Conservation (phyloP, 1,140 invertebrate species). For the Heliconius nattereri region DNA sequence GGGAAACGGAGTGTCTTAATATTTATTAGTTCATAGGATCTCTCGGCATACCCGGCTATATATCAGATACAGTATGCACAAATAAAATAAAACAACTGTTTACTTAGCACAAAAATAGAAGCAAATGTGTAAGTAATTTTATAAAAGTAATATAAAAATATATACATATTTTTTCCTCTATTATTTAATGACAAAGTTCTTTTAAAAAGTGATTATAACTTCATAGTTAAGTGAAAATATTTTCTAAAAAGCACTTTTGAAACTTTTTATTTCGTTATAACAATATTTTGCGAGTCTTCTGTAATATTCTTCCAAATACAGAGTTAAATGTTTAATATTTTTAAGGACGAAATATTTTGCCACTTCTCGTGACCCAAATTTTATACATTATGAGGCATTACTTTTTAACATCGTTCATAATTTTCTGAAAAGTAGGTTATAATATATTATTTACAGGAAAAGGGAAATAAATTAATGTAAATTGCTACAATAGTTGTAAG, state of each 20-base stretch:
- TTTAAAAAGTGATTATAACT: constrained; percentile 12
- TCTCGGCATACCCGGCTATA: not conserved
- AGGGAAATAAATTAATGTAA: not conserved
- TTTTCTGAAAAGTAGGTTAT: not conserved
- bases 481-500: not conserved
- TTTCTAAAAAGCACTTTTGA: constrained; percentile 4
- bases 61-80: not conserved
- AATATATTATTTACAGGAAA: not conserved
- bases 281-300: constrained; percentile 4
- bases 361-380: not conserved
- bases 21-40: not conserved
- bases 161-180: not conserved
- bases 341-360: constrained; percentile 5
- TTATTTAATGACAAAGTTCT: not conserved
- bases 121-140: not conserved
- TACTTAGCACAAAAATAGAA: not conserved
- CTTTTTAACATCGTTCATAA: not conserved
- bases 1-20: not conserved
- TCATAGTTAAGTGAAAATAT: constrained; percentile 14
- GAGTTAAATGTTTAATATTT: not conserved
- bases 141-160: not conserved
- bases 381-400: constrained; percentile 4
- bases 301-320: not conserved
- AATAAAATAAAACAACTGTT: not conserved
- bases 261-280: constrained; percentile 8